Evolutionary conservation across 2,797 vertebrate species (phyloP).

Genomic region (Crenichthys baileyi): DNA sequence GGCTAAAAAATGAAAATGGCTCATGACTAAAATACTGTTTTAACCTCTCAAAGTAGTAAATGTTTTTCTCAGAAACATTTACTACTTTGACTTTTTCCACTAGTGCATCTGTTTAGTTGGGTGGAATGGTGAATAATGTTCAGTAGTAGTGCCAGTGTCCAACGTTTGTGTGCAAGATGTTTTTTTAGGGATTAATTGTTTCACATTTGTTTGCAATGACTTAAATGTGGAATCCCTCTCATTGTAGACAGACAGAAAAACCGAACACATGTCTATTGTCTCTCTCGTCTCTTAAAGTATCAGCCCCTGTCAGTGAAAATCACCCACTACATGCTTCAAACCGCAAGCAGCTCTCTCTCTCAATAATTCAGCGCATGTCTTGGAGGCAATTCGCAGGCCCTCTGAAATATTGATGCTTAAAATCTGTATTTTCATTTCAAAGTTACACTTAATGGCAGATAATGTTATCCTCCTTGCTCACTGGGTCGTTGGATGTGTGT

Average conservation of each 20-base stretch:
- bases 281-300: slow-evolving; percentile 54
- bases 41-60: too few relatives aligned
- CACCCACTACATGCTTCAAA: slow-evolving; percentile 70
- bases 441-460: slow-evolving; percentile 45
- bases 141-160: neutral
- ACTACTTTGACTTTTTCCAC: neutral
- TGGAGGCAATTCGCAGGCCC: slow-evolving; percentile 65
- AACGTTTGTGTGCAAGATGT: neutral
- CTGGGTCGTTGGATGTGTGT: neutral
- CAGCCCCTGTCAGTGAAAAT: slow-evolving; percentile 69
- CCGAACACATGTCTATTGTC: slow-evolving; percentile 34
- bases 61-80: neutral
- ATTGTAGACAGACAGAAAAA: slow-evolving; percentile 36
- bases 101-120: slow-evolving; percentile 1
- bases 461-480: slow-evolving; percentile 36
- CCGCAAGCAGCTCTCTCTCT: slow-evolving; percentile 63
- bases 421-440: slow-evolving; percentile 74
- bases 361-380: slow-evolving; percentile 75
- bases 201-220: slow-evolving; percentile 19
- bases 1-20: neutral
- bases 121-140: neutral
- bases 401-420: slow-evolving; percentile 74
- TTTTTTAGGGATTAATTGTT: slow-evolving; percentile 7
- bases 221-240: slow-evolving; percentile 9
- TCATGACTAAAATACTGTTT: neutral